Evolutionary conservation across 2,113 vertebrate genomes (phyloP).

Genomic region (Microtus ochrogaster): DNA sequence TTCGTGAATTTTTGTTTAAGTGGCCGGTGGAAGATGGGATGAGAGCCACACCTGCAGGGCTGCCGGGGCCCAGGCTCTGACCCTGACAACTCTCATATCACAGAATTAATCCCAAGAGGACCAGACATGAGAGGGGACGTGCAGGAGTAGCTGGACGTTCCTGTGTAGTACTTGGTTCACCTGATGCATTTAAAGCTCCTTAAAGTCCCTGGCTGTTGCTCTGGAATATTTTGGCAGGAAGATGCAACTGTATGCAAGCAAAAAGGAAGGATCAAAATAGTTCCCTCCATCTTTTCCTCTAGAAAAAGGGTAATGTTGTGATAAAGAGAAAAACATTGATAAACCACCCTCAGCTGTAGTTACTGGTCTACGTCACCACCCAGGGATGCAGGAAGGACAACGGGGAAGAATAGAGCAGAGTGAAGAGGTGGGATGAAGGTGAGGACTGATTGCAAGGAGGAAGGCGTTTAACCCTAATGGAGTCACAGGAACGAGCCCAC

Average conservation of each 20-base stretch:
- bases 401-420: not conserved
- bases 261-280: not conserved
- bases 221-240: not conserved
- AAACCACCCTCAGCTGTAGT: not conserved
- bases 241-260: not conserved
- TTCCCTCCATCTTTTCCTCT: not conserved
- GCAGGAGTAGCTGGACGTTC: not conserved
- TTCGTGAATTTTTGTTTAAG: not conserved
- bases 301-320: not conserved
- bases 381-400: not conserved
- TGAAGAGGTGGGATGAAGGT: not conserved
- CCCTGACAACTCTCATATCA: not conserved
- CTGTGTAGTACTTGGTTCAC: not conserved
- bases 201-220: not conserved
- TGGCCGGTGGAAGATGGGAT: not conserved
- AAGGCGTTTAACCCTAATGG: not conserved
- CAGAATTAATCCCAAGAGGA: not conserved
- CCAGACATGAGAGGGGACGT: not conserved
- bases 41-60: not conserved
- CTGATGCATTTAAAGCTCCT: not conserved
- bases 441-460: not conserved
- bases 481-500: not conserved
- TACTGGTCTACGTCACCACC: too few relatives aligned
- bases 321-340: not conserved
- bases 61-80: not conserved